phyloP scores from a whole-genome alignment of 2,797 vertebrate genomes.

The Enteromius mattozi region DNA sequence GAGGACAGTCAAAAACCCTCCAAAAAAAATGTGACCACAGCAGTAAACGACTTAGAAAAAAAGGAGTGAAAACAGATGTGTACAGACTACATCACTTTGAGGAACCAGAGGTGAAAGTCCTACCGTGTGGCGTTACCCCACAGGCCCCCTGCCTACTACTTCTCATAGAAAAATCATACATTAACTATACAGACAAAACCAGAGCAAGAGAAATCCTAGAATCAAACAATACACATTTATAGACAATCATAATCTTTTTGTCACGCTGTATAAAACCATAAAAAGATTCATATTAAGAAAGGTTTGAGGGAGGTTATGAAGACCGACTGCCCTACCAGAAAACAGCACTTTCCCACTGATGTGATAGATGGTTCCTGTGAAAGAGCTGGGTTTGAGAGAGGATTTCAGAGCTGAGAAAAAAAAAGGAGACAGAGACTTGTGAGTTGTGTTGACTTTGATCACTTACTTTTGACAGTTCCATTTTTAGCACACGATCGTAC shows the following conservation, averaged over 20 bases:
- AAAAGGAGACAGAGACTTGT: constrained; percentile 14
- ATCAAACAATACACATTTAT: constrained; percentile 44
- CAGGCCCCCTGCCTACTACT: constrained; percentile 57
- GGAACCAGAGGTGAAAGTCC: constrained; percentile 57
- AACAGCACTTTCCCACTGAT: constrained; percentile 90
- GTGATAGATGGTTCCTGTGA: constrained; percentile 93
- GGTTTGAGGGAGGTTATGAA: constrained; percentile 59
- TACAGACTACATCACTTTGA: constrained; percentile 57
- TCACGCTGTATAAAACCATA: neutral
- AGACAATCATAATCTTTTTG: constrained; percentile 9
- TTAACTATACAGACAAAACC: constrained; percentile 57
- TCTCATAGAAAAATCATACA: constrained; percentile 58
- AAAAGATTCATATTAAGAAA: neutral
- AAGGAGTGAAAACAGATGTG: constrained; percentile 54
- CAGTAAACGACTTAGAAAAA: constrained; percentile 43
- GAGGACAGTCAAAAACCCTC: constrained; percentile 60
- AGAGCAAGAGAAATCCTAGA: constrained; percentile 45
- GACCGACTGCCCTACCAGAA: constrained; percentile 77
- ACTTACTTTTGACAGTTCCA: constrained; percentile 24
- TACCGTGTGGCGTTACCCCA: constrained; percentile 62
- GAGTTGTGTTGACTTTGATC: constrained; percentile 45
- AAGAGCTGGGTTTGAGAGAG: constrained; percentile 86
- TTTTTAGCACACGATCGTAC: constrained; percentile 40
- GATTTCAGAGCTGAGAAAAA: constrained; percentile 83
- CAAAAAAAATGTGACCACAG: constrained; percentile 40